These are phyloP conservation scores for Netta rufina DNA, from an alignment of 2,797 vertebrate species.

Conservation along the genomic window DNA sequence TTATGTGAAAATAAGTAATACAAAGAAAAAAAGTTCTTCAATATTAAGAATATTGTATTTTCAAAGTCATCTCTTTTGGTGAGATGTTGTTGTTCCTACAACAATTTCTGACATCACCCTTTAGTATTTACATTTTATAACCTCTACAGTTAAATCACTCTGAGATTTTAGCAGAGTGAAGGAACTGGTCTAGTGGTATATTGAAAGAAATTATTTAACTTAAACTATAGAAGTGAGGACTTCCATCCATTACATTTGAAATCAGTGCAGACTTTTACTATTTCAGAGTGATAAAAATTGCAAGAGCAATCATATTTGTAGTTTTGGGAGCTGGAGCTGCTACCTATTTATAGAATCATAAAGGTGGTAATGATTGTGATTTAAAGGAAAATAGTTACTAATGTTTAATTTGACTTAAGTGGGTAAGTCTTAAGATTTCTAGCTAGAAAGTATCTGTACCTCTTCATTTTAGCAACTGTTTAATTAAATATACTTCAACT, in stretches of 20 bases:
- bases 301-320: neutral
- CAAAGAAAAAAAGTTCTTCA: neutral
- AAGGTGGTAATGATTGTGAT: neutral
- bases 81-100: neutral
- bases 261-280: neutral
- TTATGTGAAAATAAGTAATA: neutral
- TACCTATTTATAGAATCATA: neutral
- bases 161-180: neutral
- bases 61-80: neutral
- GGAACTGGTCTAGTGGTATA: neutral
- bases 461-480: neutral
- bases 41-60: neutral
- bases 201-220: neutral
- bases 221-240: neutral
- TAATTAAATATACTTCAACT: neutral
- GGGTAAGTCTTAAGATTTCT: neutral
- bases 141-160: neutral
- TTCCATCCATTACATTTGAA: neutral
- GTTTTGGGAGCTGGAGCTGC: neutral
- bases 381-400: neutral
- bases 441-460: neutral
- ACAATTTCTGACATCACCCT: conserved; percentile 37
- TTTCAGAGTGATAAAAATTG: neutral
- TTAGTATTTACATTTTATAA: conserved; percentile 42
- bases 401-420: neutral